phyloP scores from a whole-genome alignment of 92 coral and sea anemone genomes.

The Epizoanthus stellaris region DNA sequence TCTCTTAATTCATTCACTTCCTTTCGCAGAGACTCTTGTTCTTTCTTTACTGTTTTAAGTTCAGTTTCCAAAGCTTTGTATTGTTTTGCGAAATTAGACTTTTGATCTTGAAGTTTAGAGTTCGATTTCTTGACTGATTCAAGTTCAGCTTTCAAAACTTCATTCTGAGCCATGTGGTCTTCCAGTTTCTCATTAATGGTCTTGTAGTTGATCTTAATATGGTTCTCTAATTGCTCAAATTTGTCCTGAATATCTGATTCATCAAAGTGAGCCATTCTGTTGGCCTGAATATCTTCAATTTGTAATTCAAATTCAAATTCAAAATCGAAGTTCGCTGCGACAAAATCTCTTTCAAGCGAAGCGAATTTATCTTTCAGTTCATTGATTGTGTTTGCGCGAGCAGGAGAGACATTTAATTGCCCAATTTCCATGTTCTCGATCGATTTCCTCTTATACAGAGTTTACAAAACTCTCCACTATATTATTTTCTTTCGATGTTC shows the following conservation, averaged over 20 bases:
- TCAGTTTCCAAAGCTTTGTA: conserved; percentile 9
- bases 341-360: background rate
- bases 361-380: conserved; percentile 13
- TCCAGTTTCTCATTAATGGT: conserved; percentile 2
- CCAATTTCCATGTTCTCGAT: background rate
- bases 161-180: conserved; percentile 1
- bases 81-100: conserved; percentile 19
- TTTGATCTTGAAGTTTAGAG: conserved; percentile 25
- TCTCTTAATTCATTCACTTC: background rate
- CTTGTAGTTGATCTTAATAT: conserved; percentile 5
- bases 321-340: background rate
- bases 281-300: conserved; percentile 7
- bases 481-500: conserved; percentile 5
- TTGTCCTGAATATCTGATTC: conserved; percentile 10
- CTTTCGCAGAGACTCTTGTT: background rate
- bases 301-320: background rate
- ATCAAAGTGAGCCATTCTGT: background rate
- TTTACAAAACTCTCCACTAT: background rate
- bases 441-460: background rate
- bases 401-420: no score
- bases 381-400: background rate
- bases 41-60: background rate
- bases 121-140: conserved; percentile 21
- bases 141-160: background rate
- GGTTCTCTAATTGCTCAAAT: background rate